Evolutionary conservation across 2,888 invertebrate species (phyloP).

Genomic region (Plagiodera versicolora): DNA sequence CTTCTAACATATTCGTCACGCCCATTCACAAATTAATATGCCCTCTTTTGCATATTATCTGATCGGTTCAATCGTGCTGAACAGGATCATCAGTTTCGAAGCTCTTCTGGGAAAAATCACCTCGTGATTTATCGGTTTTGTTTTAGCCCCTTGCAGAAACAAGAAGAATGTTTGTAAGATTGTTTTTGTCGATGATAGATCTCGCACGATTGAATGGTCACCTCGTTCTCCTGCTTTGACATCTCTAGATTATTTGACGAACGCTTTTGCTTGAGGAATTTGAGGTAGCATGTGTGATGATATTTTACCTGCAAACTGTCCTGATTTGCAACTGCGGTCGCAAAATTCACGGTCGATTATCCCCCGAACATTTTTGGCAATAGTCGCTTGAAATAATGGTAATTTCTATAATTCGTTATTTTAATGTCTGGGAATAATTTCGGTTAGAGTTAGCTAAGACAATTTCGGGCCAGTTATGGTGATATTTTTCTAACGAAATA

Average conservation of each 20-base stretch:
- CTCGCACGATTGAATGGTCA: too few relatives aligned
- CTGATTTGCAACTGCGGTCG: slow-evolving; percentile 9
- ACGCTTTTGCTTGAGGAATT: too few relatives aligned
- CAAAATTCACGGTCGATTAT: neutral
- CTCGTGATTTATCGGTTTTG: neutral
- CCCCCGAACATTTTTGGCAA: neutral
- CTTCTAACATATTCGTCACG: slow-evolving; percentile 50
- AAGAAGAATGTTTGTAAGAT: too few relatives aligned
- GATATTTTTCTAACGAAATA: slow-evolving; percentile 30
- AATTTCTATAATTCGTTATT: slow-evolving; percentile 21
- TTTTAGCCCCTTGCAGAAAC: neutral
- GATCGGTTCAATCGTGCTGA: neutral
- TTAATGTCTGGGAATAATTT: slow-evolving; percentile 24
- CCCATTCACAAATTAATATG: slow-evolving; percentile 52
- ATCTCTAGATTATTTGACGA: too few relatives aligned
- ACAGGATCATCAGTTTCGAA: neutral
- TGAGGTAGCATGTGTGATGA: neutral
- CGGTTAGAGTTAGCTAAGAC: slow-evolving; percentile 23
- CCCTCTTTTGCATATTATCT: slow-evolving; percentile 51
- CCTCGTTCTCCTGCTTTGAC: too few relatives aligned
- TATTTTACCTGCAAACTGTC: neutral
- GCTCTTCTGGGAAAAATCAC: neutral
- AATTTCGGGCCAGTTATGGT: slow-evolving; percentile 15
- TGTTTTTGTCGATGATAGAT: too few relatives aligned
- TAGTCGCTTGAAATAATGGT: slow-evolving; percentile 16